Conservation (phyloP, 2,113 vertebrate genomes). For the Heterotilapia buettikoferi region DNA sequence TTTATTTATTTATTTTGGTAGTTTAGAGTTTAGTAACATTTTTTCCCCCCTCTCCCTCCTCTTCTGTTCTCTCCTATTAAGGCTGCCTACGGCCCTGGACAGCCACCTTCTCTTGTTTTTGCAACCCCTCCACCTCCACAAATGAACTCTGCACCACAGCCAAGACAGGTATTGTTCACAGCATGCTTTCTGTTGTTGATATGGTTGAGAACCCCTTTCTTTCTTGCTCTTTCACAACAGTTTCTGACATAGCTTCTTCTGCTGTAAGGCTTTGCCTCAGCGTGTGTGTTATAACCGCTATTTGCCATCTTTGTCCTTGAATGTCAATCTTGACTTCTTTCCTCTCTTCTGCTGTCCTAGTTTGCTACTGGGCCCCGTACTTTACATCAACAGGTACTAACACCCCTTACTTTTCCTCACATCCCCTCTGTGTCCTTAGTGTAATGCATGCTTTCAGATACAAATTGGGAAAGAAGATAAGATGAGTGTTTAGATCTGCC, state of each 20-base stretch:
- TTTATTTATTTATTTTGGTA: not conserved
- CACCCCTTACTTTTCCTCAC: conserved; percentile 22
- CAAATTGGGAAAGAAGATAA: not conserved
- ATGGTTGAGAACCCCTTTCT: not conserved
- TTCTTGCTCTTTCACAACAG: not conserved
- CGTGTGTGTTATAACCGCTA: not conserved
- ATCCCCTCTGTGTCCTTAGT: not conserved
- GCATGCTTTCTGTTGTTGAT: not conserved
- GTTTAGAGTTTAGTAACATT: not conserved
- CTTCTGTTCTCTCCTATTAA: conserved; percentile 23
- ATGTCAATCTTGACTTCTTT: conserved; percentile 59
- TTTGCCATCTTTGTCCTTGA: conserved; percentile 22
- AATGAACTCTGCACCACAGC: conserved; percentile 96
- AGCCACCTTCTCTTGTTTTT: conserved; percentile 90
- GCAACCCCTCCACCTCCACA: conserved; percentile 83
- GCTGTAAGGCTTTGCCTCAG: conserved; percentile 31
- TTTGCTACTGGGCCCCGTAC: conserved; percentile 88
- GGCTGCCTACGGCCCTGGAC: conserved; percentile 87
- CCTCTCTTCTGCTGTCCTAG: conserved; percentile 76
- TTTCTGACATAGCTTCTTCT: conserved; percentile 12
- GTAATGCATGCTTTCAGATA: conserved; percentile 27
- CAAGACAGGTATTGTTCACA: conserved; percentile 83
- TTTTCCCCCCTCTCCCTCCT: not conserved
- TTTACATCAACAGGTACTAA: conserved; percentile 94
- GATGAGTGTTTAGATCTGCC: not conserved